Evolutionary conservation across 1,140 invertebrate species (phyloP).

Genomic region (Frieseomelitta varia): DNA sequence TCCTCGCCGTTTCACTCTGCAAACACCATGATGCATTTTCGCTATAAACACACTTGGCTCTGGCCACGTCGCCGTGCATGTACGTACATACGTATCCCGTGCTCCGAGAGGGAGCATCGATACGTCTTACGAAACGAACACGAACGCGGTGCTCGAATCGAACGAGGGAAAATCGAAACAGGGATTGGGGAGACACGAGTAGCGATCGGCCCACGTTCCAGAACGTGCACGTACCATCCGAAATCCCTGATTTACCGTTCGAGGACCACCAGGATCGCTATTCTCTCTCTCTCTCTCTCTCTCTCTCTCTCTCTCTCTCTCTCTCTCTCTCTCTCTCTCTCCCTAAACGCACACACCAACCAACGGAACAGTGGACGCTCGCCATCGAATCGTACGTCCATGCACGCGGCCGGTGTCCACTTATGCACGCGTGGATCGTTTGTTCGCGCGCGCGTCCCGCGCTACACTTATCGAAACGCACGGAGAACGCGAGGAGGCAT

Average conservation of each 20-base stretch:
- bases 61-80: too few species aligned
- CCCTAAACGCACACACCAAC: slow-evolving; percentile 16
- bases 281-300: slow-evolving; percentile 38
- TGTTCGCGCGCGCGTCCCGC: background rate
- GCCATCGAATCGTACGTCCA: background rate
- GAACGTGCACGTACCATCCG: slow-evolving; percentile 53
- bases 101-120: background rate
- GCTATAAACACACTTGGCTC: too few species aligned
- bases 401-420: slow-evolving; percentile 2
- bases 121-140: slow-evolving; percentile 12
- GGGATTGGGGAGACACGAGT: slow-evolving; percentile 27
- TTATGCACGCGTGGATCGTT: slow-evolving; percentile 40
- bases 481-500: background rate
- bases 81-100: too few species aligned
- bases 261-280: slow-evolving; percentile 50
- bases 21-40: too few species aligned
- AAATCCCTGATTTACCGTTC: slow-evolving; percentile 67
- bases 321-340: slow-evolving; percentile 7
- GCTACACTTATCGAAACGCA: background rate
- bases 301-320: slow-evolving; percentile 25
- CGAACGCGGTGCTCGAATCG: background rate
- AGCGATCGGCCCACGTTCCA: slow-evolving; percentile 56
- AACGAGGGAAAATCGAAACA: slow-evolving; percentile 7
- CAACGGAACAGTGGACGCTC: slow-evolving; percentile 22
- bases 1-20: too few species aligned